Conservation (phyloP, 2,797 vertebrate genomes). For the Glyptemys insculpta region DNA sequence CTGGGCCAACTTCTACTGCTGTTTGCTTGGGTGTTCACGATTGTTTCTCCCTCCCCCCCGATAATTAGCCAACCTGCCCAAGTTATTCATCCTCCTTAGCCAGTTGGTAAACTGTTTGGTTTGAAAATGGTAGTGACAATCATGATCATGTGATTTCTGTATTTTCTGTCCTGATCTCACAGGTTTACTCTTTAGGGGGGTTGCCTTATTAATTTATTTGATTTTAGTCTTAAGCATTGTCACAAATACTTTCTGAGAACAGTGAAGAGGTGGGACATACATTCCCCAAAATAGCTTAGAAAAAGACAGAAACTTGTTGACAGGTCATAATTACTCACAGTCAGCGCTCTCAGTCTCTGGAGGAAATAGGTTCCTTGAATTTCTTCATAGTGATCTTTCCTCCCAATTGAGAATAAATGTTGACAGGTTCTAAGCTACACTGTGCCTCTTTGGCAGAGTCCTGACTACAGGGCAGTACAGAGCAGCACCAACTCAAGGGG, state of each 20-base stretch:
- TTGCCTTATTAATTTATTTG: constrained; percentile 32
- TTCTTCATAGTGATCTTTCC: neutral
- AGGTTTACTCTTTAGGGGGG: neutral
- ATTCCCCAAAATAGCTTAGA: constrained; percentile 71
- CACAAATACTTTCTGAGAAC: constrained; percentile 39
- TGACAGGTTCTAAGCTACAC: constrained; percentile 43
- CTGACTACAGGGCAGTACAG: constrained; percentile 16
- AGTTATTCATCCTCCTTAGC: neutral
- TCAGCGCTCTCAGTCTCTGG: constrained; percentile 60
- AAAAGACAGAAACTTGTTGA: constrained; percentile 68
- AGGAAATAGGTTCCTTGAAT: constrained; percentile 45
- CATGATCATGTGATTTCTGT: neutral
- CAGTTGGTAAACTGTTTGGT: neutral
- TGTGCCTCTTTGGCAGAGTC: constrained; percentile 55
- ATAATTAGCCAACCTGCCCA: neutral
- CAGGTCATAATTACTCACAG: constrained; percentile 67
- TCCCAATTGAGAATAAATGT: constrained; percentile 35
- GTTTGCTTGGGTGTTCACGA: neutral
- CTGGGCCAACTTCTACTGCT: neutral
- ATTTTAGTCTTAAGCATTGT: constrained; percentile 44
- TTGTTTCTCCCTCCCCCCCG: accelerated
- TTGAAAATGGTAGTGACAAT: neutral
- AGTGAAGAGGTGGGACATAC: constrained; percentile 54
- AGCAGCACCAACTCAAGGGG: constrained; percentile 21
- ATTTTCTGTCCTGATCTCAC: constrained; percentile 1